Base-by-base conservation (phyloP, 2,113 vertebrate genomes). In the Anoplopoma fimbria region DNA sequence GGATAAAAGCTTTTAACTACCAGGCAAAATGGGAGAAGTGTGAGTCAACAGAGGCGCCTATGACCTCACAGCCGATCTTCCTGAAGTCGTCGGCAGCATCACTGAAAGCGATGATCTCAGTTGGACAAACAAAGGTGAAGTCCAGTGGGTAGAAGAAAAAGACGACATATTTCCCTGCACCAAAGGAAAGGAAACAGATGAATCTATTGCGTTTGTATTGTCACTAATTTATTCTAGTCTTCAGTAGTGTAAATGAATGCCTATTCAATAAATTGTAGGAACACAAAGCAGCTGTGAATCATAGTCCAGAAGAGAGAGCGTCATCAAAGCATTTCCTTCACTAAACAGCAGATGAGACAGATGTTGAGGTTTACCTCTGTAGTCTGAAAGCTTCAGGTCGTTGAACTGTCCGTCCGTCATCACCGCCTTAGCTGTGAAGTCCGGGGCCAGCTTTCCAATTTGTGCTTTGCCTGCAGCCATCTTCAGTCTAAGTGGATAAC, bases 51-150 rank as follows among this genome's bases (percentile, higher is more conserved):
- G 98, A 99, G 64, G 97, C 98, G 60, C 95, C 98, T 75, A 99
- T 99, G 79, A 99, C 95, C 94, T 99, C 97, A 75, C 97, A 99
- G 88, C 95, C 96, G 19, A 99, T 96, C 89, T 98, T 99, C 91
- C 88, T 97, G 91, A 99, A 99, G 57, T 99, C 96, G 0, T 97
- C 97, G 1, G 95, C 96, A 4, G 96, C 96, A 1, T 99, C 98
- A 75, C 98, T 98, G 94, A 98, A 99, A 17, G 97, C 97, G 74
- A 99, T 98, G 80, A 99, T 99, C 94, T 99, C 98, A 23, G 98
- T 99, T 2, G 98, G 98, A 81, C 98, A 99, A 45, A 99, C 98
- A 60, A 99, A 99, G 60, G 98, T 99, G 93, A 99, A 99, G 83
- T 99, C 97, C 96, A 99, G 94, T 0, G 98, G 98, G 73, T 99